Conservation (phyloP, 2,797 vertebrate genomes). For the Etheostoma perlongum region DNA sequence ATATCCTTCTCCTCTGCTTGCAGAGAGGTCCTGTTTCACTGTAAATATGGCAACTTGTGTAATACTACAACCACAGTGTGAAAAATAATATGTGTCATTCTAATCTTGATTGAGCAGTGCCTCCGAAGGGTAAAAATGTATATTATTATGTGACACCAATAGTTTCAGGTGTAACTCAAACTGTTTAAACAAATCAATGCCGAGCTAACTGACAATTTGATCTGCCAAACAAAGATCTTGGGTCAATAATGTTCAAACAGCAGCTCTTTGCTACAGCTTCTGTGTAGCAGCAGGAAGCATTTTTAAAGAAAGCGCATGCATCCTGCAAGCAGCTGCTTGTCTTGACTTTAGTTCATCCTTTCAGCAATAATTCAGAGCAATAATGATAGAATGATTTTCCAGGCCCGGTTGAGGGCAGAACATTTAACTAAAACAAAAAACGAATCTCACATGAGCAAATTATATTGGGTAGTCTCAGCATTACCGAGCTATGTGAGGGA, state of each 20-base stretch:
- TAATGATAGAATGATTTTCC: slow-evolving; percentile 23
- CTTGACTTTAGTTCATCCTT: slow-evolving; percentile 34
- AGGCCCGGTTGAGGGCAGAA: slow-evolving; percentile 2
- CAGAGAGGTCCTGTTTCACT: slow-evolving; percentile 2
- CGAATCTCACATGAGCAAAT: background rate
- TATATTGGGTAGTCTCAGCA: background rate
- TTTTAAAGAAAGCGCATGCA: slow-evolving; percentile 28
- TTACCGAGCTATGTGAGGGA: slow-evolving; percentile 3
- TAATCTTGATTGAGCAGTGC: background rate
- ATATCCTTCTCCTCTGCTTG: background rate
- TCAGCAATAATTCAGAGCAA: slow-evolving; percentile 20
- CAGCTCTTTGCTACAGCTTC: slow-evolving; percentile 17
- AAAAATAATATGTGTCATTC: background rate
- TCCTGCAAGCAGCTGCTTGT: slow-evolving; percentile 34
- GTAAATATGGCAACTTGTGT: background rate
- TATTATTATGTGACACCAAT: background rate
- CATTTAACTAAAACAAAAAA: background rate
- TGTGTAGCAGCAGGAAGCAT: slow-evolving; percentile 36
- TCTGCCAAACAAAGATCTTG: slow-evolving; percentile 10
- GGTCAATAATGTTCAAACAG: background rate
- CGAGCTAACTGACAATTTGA: background rate
- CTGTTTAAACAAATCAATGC: background rate
- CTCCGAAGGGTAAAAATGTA: background rate
- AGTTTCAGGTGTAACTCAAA: slow-evolving; percentile 2
- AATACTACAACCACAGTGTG: background rate